Evolutionary conservation across 1,140 invertebrate species (phyloP).

Genomic region (Catajapyx aquilonaris): DNA sequence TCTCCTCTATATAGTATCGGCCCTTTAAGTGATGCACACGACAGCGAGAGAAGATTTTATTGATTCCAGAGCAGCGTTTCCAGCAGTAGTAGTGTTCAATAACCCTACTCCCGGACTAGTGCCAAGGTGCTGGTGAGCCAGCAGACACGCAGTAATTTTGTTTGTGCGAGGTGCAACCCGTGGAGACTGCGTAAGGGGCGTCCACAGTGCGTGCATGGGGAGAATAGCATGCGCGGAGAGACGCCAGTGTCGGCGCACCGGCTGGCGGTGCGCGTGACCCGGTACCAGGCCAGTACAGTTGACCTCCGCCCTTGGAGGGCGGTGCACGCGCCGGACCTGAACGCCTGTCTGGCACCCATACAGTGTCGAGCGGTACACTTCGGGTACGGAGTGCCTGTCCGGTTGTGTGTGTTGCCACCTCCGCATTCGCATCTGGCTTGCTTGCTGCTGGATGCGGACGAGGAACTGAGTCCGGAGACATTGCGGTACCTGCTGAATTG

Average conservation of each 20-base stretch:
- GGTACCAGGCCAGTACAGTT: conserved; percentile 20
- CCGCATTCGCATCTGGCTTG: conserved; percentile 11
- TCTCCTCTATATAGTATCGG: too few relatives aligned
- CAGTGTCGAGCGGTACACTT: conserved; percentile 32
- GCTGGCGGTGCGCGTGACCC: conserved; percentile 15
- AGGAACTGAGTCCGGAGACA: conserved; percentile 12
- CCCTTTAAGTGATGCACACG: too few relatives aligned
- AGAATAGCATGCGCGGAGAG: too few relatives aligned
- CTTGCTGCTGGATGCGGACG: conserved; percentile 8
- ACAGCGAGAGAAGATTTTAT: too few relatives aligned
- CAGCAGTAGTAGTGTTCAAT: too few relatives aligned
- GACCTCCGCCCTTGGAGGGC: conserved; percentile 25
- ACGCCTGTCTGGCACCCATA: conserved; percentile 22
- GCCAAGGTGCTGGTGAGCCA: too few relatives aligned
- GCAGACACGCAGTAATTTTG: too few relatives aligned
- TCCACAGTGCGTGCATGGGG: too few relatives aligned
- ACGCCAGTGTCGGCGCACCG: conserved; percentile 10
- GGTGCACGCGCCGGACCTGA: conserved; percentile 27
- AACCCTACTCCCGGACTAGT: too few relatives aligned
- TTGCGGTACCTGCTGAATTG: conserved; percentile 17
- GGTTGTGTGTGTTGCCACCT: conserved; percentile 22
- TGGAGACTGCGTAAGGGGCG: too few relatives aligned
- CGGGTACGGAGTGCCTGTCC: conserved; percentile 27
- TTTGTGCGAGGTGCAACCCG: too few relatives aligned
- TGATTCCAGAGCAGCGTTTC: too few relatives aligned